phyloP scores from a whole-genome alignment of 2,113 vertebrate genomes.

The Pteropus alecto region DNA sequence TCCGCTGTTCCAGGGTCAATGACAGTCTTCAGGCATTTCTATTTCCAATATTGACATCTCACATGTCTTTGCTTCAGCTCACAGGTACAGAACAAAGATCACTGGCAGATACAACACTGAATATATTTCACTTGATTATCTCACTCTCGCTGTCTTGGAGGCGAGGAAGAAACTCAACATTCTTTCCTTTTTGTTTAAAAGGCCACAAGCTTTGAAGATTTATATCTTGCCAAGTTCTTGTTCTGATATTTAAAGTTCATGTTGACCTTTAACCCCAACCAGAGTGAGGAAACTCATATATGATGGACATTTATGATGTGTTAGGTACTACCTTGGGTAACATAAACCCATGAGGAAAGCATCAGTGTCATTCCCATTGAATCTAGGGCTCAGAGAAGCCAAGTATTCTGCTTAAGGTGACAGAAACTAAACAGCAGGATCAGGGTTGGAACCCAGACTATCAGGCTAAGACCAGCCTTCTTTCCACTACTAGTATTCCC shows the following conservation, averaged over 20 bases:
- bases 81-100: neutral
- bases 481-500: neutral
- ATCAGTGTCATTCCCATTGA: neutral
- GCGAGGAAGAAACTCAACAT: neutral
- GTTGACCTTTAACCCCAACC: neutral
- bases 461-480: neutral
- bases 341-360: neutral
- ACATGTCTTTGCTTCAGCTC: neutral
- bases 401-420: neutral
- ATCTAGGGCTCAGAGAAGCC: conserved; percentile 3
- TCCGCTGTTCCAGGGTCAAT: neutral
- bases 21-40: neutral
- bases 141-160: neutral
- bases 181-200: neutral
- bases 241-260: neutral
- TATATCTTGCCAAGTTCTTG: neutral
- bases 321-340: neutral
- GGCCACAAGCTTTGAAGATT: neutral
- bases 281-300: neutral
- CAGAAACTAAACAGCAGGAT: neutral
- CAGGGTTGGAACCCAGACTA: neutral
- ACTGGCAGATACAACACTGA: neutral
- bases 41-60: neutral
- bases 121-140: neutral
- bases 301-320: neutral